Percentiles rank a stretch among this genome's conserved stretches.
phyloP scores from a whole-genome alignment of 2,888 invertebrate species.

The Harpalus rubripes region DNA sequence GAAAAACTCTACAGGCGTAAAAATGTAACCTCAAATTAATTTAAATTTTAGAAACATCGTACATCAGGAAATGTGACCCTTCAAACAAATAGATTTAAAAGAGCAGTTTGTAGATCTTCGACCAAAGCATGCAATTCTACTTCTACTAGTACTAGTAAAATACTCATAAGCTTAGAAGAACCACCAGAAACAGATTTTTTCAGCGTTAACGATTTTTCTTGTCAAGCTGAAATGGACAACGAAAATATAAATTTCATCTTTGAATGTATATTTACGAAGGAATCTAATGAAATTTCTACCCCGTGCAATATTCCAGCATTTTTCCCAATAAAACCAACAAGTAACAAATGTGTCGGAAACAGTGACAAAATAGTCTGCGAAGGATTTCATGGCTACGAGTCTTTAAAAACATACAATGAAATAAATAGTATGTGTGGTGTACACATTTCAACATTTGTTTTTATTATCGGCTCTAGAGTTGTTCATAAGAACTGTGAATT shows the following conservation, averaged over 20 bases:
- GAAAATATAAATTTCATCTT: neutral
- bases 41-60: neutral
- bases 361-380: neutral
- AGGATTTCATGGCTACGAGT: neutral
- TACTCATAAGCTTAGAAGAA: neutral
- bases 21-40: neutral
- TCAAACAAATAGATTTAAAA: neutral
- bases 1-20: neutral
- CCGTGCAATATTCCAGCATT: neutral
- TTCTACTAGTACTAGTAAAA: neutral
- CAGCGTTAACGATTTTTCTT: neutral
- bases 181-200: neutral
- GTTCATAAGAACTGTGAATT: neutral
- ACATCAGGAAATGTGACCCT: neutral
- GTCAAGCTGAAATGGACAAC: neutral
- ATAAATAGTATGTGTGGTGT: neutral
- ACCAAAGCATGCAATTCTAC: neutral
- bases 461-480: neutral
- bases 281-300: neutral
- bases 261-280: neutral
- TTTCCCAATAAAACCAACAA: neutral
- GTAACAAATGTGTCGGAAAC: neutral
- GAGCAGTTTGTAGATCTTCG: neutral
- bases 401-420: neutral
- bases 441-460: neutral